Conservation (phyloP, 2,888 invertebrate species). For the Harmothoe impar region DNA sequence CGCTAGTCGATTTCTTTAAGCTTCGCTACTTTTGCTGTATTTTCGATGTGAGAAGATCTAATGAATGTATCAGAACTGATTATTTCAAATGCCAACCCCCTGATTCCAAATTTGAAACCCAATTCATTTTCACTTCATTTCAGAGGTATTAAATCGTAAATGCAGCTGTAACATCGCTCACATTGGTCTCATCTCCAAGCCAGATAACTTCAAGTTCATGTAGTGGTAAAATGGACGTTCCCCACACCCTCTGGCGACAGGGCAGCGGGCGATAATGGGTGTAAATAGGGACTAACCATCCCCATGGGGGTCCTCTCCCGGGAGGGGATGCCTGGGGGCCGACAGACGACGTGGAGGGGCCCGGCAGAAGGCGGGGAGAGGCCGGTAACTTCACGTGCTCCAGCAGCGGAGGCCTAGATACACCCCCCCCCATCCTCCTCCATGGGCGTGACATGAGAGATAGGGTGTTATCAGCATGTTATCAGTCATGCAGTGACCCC, state of each 20-base stretch:
- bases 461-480: slow-evolving; percentile 39
- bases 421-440: not conserved
- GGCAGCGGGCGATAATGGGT: slow-evolving; percentile 36
- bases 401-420: not conserved
- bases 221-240: too few relatives aligned
- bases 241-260: not conserved
- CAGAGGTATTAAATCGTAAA: too few relatives aligned
- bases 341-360: not conserved
- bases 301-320: not conserved
- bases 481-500: slow-evolving; percentile 12
- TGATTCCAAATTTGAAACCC: too few relatives aligned
- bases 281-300: slow-evolving; percentile 12
- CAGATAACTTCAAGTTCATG: too few relatives aligned
- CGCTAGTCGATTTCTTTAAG: too few relatives aligned
- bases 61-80: too few relatives aligned
- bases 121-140: too few relatives aligned
- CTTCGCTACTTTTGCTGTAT: too few relatives aligned
- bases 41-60: too few relatives aligned
- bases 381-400: not conserved
- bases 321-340: not conserved
- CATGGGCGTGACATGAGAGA: slow-evolving; percentile 30
- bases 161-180: too few relatives aligned
- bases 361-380: not conserved
- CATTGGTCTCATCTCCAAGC: too few relatives aligned
- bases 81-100: too few relatives aligned